phyloP scores from a whole-genome alignment of 2,888 invertebrate species.

The Sceliomorpha sp. region DNA sequence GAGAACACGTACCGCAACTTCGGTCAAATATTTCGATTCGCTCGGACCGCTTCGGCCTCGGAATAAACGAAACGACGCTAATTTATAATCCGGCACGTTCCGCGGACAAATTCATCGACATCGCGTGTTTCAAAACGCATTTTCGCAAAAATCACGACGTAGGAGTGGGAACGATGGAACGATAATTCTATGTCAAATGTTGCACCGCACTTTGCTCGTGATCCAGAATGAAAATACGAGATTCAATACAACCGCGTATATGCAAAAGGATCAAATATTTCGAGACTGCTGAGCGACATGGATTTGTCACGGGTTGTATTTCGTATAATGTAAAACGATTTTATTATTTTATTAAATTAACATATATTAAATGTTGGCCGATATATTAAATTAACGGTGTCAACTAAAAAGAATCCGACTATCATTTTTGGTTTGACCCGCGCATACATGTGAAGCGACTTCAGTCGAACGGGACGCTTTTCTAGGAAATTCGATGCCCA shows the following conservation, averaged over 20 bases:
- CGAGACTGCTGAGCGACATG: no score
- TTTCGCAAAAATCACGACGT: slow-evolving; percentile 1
- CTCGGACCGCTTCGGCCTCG: background rate
- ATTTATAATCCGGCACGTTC: slow-evolving; percentile 4
- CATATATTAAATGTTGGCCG: no score
- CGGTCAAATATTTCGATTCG: slow-evolving; percentile 4
- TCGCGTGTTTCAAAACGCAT: background rate
- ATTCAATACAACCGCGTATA: no score
- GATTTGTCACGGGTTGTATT: no score
- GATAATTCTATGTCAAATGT: background rate
- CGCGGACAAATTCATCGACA: background rate
- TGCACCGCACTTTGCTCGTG: background rate
- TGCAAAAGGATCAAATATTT: no score
- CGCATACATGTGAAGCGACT: slow-evolving; percentile 17
- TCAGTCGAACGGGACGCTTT: slow-evolving; percentile 55
- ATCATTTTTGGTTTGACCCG: no score
- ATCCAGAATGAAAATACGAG: no score
- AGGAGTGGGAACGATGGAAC: background rate
- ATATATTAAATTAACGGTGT: no score
- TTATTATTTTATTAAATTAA: no score
- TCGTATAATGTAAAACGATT: no score
- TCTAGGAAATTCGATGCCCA: slow-evolving; percentile 67
- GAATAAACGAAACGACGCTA: slow-evolving; percentile 5
- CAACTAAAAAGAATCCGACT: no score
- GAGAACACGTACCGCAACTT: no score